Evolutionary conservation across 2,113 vertebrate genomes (phyloP).

Genomic region (Podiceps cristatus): DNA sequence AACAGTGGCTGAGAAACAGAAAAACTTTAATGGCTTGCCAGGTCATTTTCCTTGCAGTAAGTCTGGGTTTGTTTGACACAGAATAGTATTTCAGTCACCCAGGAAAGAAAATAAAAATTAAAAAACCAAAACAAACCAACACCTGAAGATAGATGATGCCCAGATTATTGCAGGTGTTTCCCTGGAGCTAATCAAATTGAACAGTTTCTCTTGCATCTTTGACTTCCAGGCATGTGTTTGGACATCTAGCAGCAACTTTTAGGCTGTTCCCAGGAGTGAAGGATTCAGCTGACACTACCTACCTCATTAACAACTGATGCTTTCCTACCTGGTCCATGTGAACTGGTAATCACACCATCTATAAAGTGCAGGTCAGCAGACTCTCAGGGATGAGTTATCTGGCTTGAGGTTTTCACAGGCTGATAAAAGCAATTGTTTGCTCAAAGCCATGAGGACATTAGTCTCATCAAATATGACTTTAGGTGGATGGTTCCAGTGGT

Average conservation of each 20-base stretch:
- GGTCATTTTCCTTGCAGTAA: slow-evolving; percentile 21
- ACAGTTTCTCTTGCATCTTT: not conserved
- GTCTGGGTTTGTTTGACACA: not conserved
- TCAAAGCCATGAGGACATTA: not conserved
- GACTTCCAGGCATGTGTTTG: not conserved
- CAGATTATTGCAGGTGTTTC: not conserved
- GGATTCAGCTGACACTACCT: not conserved
- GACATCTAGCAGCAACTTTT: not conserved
- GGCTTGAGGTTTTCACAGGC: not conserved
- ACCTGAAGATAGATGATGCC: not conserved
- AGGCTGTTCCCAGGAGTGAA: not conserved
- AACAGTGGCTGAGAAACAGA: not conserved
- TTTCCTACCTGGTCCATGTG: not conserved
- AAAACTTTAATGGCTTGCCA: not conserved
- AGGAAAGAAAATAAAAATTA: not conserved
- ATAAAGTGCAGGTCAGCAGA: not conserved
- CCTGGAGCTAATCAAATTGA: not conserved
- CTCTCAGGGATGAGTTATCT: not conserved
- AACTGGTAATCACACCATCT: not conserved
- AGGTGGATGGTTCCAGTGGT: not conserved
- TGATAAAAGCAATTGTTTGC: not conserved
- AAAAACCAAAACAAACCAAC: not conserved
- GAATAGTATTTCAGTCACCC: not conserved
- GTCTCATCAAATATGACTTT: not conserved
- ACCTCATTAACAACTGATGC: not conserved